Conservation (phyloP, 2,888 invertebrate species). For the Odontocolon sp. region DNA sequence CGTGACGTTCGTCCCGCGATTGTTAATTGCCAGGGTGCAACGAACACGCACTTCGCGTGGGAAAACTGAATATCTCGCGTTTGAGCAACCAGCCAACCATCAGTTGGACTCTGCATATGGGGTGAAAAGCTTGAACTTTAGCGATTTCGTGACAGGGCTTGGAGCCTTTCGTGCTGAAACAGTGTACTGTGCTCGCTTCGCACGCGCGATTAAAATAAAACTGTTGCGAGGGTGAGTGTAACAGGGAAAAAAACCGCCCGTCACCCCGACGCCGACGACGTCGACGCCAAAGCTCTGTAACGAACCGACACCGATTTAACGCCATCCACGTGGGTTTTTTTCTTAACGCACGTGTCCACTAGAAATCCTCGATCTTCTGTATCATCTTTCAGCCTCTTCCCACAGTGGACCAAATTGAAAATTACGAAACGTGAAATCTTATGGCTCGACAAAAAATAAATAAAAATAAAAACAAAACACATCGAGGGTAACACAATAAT, state of each 20-base stretch:
- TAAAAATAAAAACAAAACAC: background rate
- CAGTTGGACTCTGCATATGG: background rate
- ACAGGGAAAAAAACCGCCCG: background rate
- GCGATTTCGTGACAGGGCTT: conserved; percentile 54
- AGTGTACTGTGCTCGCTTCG: conserved; percentile 22
- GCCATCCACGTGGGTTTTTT: conserved; percentile 13
- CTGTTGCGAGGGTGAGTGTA: conserved; percentile 24
- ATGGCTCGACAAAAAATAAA: too few relatives aligned
- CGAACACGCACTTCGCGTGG: conserved; percentile 58
- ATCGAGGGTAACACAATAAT: too few relatives aligned
- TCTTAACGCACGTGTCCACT: background rate
- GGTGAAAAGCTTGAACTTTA: conserved; percentile 49
- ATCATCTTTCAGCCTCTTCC: too few relatives aligned
- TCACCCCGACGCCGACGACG: conserved; percentile 36
- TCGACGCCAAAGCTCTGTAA: background rate
- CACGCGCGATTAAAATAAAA: conserved; percentile 54
- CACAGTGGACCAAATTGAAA: background rate
- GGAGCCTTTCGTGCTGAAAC: conserved; percentile 44
- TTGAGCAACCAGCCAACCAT: conserved; percentile 33
- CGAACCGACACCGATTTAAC: conserved; percentile 26
- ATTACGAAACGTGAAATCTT: too few relatives aligned
- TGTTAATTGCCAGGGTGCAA: conserved; percentile 58
- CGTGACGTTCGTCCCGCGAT: too few relatives aligned
- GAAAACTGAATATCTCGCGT: conserved; percentile 59
- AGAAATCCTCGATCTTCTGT: background rate